A percentile compares a stretch with the other conserved stretches of the same genome.
Conservation (phyloP, 2,888 invertebrate species). For the Drosophila borealis region DNA sequence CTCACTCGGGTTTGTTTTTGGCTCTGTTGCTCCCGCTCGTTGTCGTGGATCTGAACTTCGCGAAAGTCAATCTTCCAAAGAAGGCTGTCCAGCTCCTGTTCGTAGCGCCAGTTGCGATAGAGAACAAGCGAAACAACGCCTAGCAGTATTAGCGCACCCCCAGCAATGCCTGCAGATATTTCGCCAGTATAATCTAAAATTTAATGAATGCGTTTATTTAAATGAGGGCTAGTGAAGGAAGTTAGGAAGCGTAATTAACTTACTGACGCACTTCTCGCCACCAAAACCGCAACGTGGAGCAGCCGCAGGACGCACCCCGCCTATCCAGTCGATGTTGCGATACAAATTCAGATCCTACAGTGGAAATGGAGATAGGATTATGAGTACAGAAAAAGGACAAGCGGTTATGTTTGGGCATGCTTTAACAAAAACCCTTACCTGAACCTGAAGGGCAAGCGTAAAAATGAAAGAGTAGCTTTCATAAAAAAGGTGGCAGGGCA, state of each 20-base stretch:
- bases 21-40: slow-evolving; percentile 85
- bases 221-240: no score
- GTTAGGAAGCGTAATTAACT: slow-evolving; percentile 84
- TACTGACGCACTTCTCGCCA: slow-evolving; percentile 95
- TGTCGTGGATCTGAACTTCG: slow-evolving; percentile 91
- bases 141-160: slow-evolving; percentile 90
- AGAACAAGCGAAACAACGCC: slow-evolving; percentile 90
- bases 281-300: slow-evolving; percentile 96
- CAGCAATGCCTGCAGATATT: slow-evolving; percentile 92
- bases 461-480: slow-evolving; percentile 32
- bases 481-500: slow-evolving; percentile 2
- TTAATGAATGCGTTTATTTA: not conserved
- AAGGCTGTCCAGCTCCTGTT: slow-evolving; percentile 95
- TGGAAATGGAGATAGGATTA: slow-evolving; percentile 6
- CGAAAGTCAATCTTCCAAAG: slow-evolving; percentile 97
- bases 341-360: slow-evolving; percentile 90
- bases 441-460: slow-evolving; percentile 52
- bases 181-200: slow-evolving; percentile 91
- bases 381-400: not conserved
- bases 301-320: slow-evolving; percentile 90
- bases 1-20: slow-evolving; percentile 84
- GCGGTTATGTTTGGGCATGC: slow-evolving; percentile 5
- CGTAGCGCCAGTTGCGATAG: slow-evolving; percentile 96
- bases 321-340: slow-evolving; percentile 91
- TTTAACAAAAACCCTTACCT: slow-evolving; percentile 67